Percentiles rank a stretch among this genome's conserved stretches.
Conservation (phyloP, 2,113 vertebrate genomes). For the Piprites chloris region DNA sequence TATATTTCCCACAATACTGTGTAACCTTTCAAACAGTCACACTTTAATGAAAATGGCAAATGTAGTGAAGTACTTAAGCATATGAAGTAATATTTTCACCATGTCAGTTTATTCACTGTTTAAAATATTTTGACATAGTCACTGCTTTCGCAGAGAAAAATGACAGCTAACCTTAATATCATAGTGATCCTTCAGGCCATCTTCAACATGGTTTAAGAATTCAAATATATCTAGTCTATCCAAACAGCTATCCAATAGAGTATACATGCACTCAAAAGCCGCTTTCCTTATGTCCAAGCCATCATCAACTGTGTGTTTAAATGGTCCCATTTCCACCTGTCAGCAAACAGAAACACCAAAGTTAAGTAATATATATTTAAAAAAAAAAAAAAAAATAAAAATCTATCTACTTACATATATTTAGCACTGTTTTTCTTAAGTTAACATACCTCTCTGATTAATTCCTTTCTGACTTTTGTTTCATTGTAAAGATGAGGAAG, state of each 20-base stretch:
- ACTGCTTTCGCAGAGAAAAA: not conserved
- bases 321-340: constrained; percentile 98
- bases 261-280: constrained; percentile 99
- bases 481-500: constrained; percentile 97
- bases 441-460: constrained; percentile 90
- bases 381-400: not conserved
- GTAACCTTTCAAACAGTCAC: not conserved
- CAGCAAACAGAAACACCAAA: not conserved
- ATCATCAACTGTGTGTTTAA: constrained; percentile 98
- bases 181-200: constrained; percentile 98
- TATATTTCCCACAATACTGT: not conserved
- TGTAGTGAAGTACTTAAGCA: not conserved
- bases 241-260: constrained; percentile 95
- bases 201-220: constrained; percentile 98
- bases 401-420: not conserved
- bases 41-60: not conserved
- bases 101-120: not conserved
- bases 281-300: constrained; percentile 95
- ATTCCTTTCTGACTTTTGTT: constrained; percentile 97
- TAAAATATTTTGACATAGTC: not conserved
- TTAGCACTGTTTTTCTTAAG: not conserved
- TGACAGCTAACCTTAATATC: constrained; percentile 90
- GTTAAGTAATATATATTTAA: not conserved
- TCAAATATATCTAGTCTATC: constrained; percentile 98
- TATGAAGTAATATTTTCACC: not conserved